These are phyloP conservation scores for Hormiphora californensis DNA, from an alignment of 37 sponge, comb jelly and placozoan genomes.

Conservation along the genomic window DNA sequence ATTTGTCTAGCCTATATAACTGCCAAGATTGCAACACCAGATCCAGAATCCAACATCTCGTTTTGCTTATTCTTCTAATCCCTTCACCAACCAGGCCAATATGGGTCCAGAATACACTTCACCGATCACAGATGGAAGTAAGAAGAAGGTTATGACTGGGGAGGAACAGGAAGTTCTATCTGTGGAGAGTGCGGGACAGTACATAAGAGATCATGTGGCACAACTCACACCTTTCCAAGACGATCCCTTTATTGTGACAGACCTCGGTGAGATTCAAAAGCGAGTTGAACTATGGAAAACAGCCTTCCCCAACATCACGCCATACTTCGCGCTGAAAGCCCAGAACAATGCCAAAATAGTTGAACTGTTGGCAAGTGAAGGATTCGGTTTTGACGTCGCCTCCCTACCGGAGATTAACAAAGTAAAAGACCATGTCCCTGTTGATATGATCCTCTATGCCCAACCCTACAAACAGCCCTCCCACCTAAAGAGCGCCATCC, in stretches of 20 bases:
- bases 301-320: background rate
- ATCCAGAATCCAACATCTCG: too few species aligned
- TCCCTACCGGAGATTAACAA: constrained; percentile 1
- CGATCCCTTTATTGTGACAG: background rate
- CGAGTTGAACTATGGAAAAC: background rate
- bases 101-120: too few species aligned
- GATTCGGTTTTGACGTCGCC: constrained; percentile 29
- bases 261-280: background rate
- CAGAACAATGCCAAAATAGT: background rate
- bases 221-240: background rate
- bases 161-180: too few species aligned
- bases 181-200: background rate
- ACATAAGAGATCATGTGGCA: background rate
- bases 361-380: background rate
- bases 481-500: background rate
- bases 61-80: too few species aligned
- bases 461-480: constrained; percentile 48
- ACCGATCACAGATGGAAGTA: too few species aligned
- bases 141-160: too few species aligned
- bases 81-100: too few species aligned
- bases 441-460: background rate
- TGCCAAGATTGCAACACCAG: too few species aligned
- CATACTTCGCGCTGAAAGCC: constrained; percentile 22
- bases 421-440: background rate
- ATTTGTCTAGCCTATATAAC: too few species aligned